Conservation (phyloP, 2,113 vertebrate genomes). For the Neogale vison region DNA sequence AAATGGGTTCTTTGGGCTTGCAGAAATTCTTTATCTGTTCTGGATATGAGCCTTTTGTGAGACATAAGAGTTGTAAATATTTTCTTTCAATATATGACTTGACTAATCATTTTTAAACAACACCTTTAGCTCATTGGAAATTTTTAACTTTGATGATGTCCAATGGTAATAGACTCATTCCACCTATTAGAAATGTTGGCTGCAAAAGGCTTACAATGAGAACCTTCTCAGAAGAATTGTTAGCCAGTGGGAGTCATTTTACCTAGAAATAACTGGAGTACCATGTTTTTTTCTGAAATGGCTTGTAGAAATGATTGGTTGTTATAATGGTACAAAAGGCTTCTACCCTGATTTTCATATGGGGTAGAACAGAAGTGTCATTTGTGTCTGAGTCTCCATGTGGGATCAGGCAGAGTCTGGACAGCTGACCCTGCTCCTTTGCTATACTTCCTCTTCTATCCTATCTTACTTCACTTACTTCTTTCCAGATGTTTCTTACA, state of each 20-base stretch:
- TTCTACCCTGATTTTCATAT: neutral
- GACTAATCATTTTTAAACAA: neutral
- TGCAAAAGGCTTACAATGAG: neutral
- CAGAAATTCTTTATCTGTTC: neutral
- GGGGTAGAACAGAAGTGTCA: neutral
- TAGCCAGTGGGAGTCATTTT: neutral
- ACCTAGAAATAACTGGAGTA: neutral
- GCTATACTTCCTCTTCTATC: neutral
- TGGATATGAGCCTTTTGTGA: neutral
- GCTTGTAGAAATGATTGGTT: neutral
- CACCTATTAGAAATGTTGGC: neutral
- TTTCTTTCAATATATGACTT: neutral
- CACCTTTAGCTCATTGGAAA: neutral
- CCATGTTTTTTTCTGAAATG: neutral
- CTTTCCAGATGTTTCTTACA: neutral
- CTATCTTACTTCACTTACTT: neutral
- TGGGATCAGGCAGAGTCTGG: neutral
- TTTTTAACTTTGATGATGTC: neutral
- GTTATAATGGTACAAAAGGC: neutral
- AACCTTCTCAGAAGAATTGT: neutral
- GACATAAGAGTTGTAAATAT: neutral
- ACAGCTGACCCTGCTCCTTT: neutral
- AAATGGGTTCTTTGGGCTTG: neutral
- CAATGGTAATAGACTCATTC: neutral
- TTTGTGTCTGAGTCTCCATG: neutral